phyloP scores from a whole-genome alignment of 2,888 invertebrate species.

The Petrolisthes cinctipes region DNA sequence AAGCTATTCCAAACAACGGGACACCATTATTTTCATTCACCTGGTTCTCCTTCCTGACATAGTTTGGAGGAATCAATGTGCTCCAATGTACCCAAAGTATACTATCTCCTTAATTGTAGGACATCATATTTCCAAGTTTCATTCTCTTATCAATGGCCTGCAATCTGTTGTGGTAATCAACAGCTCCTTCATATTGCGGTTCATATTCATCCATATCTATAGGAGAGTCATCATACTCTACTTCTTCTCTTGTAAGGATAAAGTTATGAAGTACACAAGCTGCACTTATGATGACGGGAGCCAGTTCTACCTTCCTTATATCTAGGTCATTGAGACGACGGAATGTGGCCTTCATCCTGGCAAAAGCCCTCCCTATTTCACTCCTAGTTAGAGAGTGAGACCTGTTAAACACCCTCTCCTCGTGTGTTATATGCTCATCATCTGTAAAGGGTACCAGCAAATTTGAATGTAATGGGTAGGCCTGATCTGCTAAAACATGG shows the following conservation, averaged over 20 bases:
- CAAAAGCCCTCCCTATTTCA: conserved; percentile 53
- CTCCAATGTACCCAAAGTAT: no score
- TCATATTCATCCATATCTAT: no score
- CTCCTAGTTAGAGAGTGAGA: conserved; percentile 1
- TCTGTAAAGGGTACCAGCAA: conserved; percentile 60
- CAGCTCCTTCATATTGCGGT: no score
- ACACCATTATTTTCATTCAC: no score
- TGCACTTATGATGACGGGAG: neutral
- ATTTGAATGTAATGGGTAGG: conserved; percentile 48
- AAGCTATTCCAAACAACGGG: no score
- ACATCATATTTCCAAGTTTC: no score
- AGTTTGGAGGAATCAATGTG: no score
- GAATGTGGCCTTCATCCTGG: conserved; percentile 59
- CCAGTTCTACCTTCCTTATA: neutral
- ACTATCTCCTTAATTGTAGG: no score
- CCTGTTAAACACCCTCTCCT: conserved; percentile 46
- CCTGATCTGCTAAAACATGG: conserved; percentile 56
- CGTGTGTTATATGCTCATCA: conserved; percentile 38
- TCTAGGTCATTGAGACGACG: neutral
- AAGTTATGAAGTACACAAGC: conserved; percentile 12
- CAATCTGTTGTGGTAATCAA: no score
- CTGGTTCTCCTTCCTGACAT: no score
- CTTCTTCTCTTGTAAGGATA: neutral
- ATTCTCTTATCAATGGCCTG: no score
- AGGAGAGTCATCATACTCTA: no score